Base-by-base conservation (phyloP, 2,888 invertebrate species). In the Leptinotarsa tumamoca region DNA sequence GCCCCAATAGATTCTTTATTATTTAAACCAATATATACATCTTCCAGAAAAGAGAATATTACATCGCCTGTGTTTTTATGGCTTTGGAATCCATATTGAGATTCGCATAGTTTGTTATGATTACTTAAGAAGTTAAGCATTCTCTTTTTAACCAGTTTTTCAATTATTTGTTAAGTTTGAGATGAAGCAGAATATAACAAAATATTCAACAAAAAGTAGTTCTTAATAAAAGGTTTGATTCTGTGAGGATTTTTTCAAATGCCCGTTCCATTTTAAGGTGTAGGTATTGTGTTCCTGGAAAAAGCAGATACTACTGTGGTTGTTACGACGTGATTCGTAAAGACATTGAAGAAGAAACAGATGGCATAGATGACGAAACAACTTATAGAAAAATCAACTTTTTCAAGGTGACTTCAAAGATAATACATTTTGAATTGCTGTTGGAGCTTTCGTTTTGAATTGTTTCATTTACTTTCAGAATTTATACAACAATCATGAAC, bases 271-370 rank as follows among this genome's bases (percentile, higher is more conserved):
- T 15, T 77, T 82, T 76, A 66, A 79, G 78, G 27, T 83, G 83
- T 63, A 71, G 72, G 21, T 82, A 79, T 70, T 83, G 83, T 69
- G 67, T 77, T 4, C 80, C 81, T 21, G 80, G 80, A 4, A 79
- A 81, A 73, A 83, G 67, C 52, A 80, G 80, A 56, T 83, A 83
- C 72, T 80, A 81, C 54, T 84, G 83, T 66, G 80, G 80, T 10
- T 84, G 83, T 66, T 84, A 82, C 54, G 83, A 84, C 27, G 71
- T 78, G 21, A 82, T 84, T 49, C 61, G 80, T n/a, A 79, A 78
- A 71, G 83, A 84, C 56, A 56, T 84, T 10, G 77, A 58, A 4
- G 82, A 80, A 21, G 75, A 76, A 52, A 69, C 73, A 13, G 69
- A 72, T 33, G 68, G 52, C 49, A 66, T 63, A n/a, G 70, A n/a